These are phyloP conservation scores for Calliphora vomitoria DNA, from an alignment of 2,888 invertebrate genomes.

Conservation along the genomic window DNA sequence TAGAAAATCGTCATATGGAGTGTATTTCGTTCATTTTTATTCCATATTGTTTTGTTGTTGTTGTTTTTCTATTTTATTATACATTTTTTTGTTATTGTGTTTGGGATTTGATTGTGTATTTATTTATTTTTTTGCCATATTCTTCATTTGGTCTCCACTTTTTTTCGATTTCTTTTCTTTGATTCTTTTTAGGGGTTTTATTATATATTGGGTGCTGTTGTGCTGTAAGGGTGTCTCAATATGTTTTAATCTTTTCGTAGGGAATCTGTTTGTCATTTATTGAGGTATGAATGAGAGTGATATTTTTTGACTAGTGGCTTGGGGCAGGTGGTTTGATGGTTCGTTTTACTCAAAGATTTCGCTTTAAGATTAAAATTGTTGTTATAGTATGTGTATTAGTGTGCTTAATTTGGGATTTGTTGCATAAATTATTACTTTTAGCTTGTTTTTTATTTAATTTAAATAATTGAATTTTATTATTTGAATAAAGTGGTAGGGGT, in stretches of 20 bases:
- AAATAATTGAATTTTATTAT: background rate
- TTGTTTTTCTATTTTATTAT: conserved; percentile 23
- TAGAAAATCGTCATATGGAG: conserved; percentile 77
- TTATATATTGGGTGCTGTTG: background rate
- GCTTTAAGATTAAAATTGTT: conserved; percentile 2
- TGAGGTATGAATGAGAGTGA: background rate
- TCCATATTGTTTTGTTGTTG: no score
- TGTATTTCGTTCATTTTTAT: conserved; percentile 64
- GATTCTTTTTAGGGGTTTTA: conserved; percentile 59
- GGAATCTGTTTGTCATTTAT: conserved; percentile 15
- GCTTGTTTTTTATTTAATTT: background rate
- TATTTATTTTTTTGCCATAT: conserved; percentile 56
- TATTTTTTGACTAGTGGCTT: background rate
- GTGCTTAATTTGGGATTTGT: background rate
- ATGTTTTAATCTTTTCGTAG: background rate
- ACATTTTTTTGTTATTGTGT: conserved; percentile 37
- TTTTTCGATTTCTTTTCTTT: conserved; percentile 38
- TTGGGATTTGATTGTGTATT: conserved; percentile 58
- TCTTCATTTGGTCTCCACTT: conserved; percentile 66
- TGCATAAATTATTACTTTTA: conserved; percentile 7
- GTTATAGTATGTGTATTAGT: background rate
- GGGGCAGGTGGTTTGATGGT: conserved; percentile 37
- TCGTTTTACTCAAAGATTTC: conserved; percentile 4
- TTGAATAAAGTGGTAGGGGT: background rate
- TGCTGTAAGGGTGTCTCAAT: conserved; percentile 58